Evolutionary conservation across 2,113 vertebrate species (phyloP).

Genomic region (Calypte anna): DNA sequence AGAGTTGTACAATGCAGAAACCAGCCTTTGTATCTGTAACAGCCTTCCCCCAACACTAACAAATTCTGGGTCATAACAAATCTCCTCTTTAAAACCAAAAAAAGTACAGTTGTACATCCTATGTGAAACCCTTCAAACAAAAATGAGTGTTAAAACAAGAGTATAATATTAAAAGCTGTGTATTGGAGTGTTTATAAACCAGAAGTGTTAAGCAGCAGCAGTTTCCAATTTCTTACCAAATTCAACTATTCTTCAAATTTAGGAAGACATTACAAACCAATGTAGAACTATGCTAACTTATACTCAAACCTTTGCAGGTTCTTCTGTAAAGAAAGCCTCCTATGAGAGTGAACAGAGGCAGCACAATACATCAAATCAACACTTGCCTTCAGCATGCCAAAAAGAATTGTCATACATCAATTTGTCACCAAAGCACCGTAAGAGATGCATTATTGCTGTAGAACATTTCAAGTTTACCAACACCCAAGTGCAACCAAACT

Average conservation of each 20-base stretch:
- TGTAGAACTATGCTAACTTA: background rate
- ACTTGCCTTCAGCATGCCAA: constrained; percentile 68
- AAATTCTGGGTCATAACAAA: background rate
- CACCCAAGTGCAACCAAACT: constrained; percentile 73
- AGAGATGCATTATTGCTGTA: constrained; percentile 78
- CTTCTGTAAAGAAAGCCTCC: constrained; percentile 71
- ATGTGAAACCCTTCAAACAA: background rate
- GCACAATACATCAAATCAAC: constrained; percentile 63
- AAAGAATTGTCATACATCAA: constrained; percentile 50
- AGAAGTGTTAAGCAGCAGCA: constrained; percentile 57
- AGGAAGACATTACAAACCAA: constrained; percentile 18
- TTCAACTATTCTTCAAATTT: constrained; percentile 12
- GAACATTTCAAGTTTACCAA: constrained; percentile 72
- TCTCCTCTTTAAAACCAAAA: background rate
- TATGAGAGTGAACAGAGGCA: constrained; percentile 70
- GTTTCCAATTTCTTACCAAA: constrained; percentile 8
- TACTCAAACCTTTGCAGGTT: constrained; percentile 65
- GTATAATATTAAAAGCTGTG: constrained; percentile 24
- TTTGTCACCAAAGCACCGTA: constrained; percentile 67
- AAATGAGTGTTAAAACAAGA: constrained; percentile 26
- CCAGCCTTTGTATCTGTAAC: background rate
- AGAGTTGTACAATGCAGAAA: background rate
- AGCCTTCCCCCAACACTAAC: constrained; percentile 7
- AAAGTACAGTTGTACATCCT: background rate
- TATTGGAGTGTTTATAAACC: constrained; percentile 70